Percentiles rank a stretch among this genome's conserved stretches.
phyloP scores from a whole-genome alignment of 2,797 vertebrate genomes.

The Enteromius radiatus region DNA sequence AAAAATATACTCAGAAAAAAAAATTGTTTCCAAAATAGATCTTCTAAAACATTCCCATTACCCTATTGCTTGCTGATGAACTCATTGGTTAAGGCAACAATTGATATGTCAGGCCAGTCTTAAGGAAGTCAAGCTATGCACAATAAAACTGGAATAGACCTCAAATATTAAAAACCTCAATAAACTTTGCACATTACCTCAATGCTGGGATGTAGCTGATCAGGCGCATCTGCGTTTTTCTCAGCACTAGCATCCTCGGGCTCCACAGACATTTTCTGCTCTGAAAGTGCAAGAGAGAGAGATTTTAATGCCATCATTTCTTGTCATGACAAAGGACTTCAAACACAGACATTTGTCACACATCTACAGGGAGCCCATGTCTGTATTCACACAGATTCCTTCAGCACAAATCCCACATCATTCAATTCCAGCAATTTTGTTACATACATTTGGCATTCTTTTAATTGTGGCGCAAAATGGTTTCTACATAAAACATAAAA shows the following conservation, averaged over 20 bases:
- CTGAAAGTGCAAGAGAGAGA: constrained; percentile 9
- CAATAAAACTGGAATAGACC: background rate
- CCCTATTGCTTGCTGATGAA: background rate
- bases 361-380: background rate
- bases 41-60: background rate
- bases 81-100: background rate
- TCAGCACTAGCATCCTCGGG: constrained; percentile 3
- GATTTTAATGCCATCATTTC: background rate
- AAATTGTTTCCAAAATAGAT: background rate
- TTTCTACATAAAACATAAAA: background rate
- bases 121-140: background rate
- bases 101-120: background rate
- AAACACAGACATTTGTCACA: constrained; percentile 8
- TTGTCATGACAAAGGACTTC: constrained; percentile 10
- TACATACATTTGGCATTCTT: background rate
- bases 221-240: background rate
- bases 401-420: background rate
- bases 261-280: constrained; percentile 3
- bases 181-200: constrained; percentile 21
- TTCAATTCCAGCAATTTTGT: background rate
- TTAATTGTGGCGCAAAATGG: background rate
- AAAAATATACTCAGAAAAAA: background rate
- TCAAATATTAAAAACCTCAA: background rate
- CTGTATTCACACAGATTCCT: constrained; percentile 5
- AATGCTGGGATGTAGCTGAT: constrained; percentile 14